Evolutionary conservation across 2,113 vertebrate genomes (phyloP).

Genomic region (Canis aureus): DNA sequence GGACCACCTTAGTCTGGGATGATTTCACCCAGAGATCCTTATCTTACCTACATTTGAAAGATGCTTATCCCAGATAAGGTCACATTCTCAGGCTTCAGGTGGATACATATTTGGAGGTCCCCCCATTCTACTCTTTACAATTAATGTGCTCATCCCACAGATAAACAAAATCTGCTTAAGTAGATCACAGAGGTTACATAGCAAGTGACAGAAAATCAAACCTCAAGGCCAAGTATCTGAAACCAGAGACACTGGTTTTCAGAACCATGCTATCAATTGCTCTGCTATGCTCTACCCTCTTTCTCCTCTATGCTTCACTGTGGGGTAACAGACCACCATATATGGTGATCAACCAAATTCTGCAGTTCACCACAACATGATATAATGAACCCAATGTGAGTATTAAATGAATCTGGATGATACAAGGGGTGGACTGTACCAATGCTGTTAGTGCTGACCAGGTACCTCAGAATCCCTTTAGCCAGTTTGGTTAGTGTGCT

Average conservation of each 20-base stretch:
- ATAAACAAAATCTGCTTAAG: background rate
- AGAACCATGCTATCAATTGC: rapidly evolving
- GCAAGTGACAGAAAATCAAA: background rate
- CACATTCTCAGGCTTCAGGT: background rate
- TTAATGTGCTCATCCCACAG: background rate
- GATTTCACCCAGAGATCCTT: background rate
- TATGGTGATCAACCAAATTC: background rate
- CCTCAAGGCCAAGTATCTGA: background rate
- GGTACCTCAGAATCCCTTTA: background rate
- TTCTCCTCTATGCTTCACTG: background rate
- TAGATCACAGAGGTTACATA: background rate
- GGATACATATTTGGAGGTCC: background rate
- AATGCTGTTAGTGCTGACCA: background rate
- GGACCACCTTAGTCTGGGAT: background rate
- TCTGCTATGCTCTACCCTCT: rapidly evolving
- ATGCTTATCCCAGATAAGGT: background rate
- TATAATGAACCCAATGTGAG: background rate
- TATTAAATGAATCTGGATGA: background rate
- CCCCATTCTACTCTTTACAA: background rate
- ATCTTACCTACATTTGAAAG: background rate
- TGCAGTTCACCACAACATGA: background rate
- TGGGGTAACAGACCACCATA: background rate
- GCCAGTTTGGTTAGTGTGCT: background rate
- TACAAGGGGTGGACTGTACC: background rate
- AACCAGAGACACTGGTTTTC: background rate